Conservation (phyloP, 2,113 vertebrate genomes). For the Oncorhynchus masou region DNA sequence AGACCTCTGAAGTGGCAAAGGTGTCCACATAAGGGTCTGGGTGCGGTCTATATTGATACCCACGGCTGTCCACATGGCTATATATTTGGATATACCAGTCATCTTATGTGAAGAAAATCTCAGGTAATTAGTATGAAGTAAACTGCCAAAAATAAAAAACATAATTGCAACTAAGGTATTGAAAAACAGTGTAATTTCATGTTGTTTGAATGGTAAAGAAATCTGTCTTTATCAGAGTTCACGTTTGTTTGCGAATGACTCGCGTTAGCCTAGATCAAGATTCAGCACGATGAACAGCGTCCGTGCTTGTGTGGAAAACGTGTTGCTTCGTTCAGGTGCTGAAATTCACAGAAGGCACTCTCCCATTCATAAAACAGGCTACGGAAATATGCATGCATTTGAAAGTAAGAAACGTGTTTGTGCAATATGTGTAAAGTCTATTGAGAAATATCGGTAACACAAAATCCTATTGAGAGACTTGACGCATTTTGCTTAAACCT, state of each 20-base stretch:
- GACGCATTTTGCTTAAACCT: no score
- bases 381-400: no score
- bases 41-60: slow-evolving; percentile 76
- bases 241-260: neutral
- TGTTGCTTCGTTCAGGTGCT: neutral
- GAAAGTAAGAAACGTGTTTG: no score
- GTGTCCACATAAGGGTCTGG: slow-evolving; percentile 75
- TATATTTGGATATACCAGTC: slow-evolving; percentile 82
- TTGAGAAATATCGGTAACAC: no score
- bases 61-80: slow-evolving; percentile 55
- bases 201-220: neutral
- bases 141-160: no score
- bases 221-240: neutral
- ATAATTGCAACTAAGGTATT: no score
- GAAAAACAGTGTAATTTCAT: no score
- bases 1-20: slow-evolving; percentile 65
- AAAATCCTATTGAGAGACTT: no score
- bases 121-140: slow-evolving; percentile 64
- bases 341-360: no score
- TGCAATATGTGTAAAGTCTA: no score
- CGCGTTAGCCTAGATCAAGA: neutral
- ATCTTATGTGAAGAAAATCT: slow-evolving; percentile 77
- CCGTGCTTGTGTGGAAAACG: neutral
- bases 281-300: neutral
- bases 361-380: no score